These are phyloP conservation scores for Heliconius ethilla DNA, from an alignment of 2,888 invertebrate species.

Conservation along the genomic window DNA sequence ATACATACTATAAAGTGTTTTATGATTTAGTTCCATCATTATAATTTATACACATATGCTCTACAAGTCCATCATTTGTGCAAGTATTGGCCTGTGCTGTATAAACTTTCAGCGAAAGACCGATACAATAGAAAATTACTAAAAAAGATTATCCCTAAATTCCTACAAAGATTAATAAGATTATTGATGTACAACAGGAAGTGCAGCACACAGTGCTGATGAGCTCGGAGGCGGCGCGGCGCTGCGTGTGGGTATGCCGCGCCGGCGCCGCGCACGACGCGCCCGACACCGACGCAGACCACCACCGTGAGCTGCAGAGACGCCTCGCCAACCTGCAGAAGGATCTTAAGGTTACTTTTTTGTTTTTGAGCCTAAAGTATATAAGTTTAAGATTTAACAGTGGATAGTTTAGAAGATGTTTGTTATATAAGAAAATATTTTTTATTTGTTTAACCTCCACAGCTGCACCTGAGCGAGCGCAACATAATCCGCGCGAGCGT, in stretches of 20 bases:
- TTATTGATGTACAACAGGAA: constrained; percentile 76
- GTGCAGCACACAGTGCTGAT: constrained; percentile 91
- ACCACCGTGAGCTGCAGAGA: constrained; percentile 85
- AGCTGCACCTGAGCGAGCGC: constrained; percentile 87
- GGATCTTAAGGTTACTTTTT: constrained; percentile 84
- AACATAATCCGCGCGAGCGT: constrained; percentile 85
- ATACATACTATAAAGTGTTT: too few relatives aligned
- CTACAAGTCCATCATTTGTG: too few relatives aligned
- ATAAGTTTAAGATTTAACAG: too few relatives aligned
- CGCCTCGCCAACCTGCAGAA: constrained; percentile 86
- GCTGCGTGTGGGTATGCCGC: constrained; percentile 90
- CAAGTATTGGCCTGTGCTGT: too few relatives aligned
- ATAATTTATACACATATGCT: too few relatives aligned
- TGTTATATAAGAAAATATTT: too few relatives aligned
- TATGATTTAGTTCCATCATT: too few relatives aligned
- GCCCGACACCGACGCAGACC: constrained; percentile 79
- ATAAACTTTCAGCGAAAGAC: too few relatives aligned
- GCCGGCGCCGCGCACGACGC: constrained; percentile 80
- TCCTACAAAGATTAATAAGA: too few relatives aligned
- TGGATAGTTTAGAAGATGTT: too few relatives aligned
- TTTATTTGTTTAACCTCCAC: constrained; percentile 26
- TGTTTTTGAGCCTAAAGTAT: not conserved
- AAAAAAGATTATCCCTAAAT: too few relatives aligned
- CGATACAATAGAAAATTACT: too few relatives aligned
- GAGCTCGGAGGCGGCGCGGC: constrained; percentile 89